These are phyloP conservation scores for Alethe diademata DNA, from an alignment of 2,113 vertebrate species.

Conservation along the genomic window DNA sequence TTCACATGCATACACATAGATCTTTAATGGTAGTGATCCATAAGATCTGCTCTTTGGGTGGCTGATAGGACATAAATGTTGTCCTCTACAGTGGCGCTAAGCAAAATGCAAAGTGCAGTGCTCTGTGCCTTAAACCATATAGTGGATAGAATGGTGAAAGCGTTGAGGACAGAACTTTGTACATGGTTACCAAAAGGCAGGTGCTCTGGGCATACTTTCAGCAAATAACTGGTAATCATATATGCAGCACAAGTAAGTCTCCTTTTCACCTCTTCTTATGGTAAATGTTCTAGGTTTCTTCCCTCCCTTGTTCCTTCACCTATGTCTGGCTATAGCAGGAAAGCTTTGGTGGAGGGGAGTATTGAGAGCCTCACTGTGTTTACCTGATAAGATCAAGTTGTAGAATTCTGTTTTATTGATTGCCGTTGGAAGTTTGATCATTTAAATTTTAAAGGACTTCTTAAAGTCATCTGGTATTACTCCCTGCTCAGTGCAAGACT, in stretches of 20 bases:
- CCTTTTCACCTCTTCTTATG: background rate
- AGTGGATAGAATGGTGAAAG: background rate
- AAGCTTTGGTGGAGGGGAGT: background rate
- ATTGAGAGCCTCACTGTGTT: background rate
- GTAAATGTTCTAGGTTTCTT: background rate
- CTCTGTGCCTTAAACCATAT: background rate
- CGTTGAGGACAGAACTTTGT: background rate
- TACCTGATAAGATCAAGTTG: background rate
- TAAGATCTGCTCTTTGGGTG: background rate
- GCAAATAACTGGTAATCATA: background rate
- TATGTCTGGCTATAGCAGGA: background rate
- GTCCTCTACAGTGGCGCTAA: background rate
- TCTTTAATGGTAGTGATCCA: background rate
- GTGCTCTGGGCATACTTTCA: background rate
- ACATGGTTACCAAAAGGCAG: background rate
- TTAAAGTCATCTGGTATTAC: background rate
- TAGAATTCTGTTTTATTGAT: background rate
- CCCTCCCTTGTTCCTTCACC: background rate
- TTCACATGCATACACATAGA: background rate
- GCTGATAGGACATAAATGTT: background rate
- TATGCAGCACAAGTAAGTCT: background rate
- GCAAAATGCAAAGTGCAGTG: background rate
- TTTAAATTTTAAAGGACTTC: background rate
- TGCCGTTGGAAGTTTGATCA: background rate
- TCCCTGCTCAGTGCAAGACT: background rate